Conservation (phyloP, 2,113 vertebrate species). For the Ptyas mucosa region DNA sequence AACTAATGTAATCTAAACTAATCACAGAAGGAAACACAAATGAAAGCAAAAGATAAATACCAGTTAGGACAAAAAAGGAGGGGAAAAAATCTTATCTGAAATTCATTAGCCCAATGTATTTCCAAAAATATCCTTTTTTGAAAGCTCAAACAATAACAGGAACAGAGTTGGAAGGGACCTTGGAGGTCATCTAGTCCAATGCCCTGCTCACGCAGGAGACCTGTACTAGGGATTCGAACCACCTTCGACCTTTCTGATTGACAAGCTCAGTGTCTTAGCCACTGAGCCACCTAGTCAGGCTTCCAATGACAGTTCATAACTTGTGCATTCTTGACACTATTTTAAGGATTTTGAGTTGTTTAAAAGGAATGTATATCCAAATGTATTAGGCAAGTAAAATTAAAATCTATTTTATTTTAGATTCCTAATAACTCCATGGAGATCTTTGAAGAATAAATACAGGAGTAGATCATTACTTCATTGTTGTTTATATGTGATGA, state of each 20-base stretch:
- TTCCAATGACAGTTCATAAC: neutral
- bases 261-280: too few relatives aligned
- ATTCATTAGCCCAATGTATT: neutral
- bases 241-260: too few relatives aligned
- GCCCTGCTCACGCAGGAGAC: too few relatives aligned
- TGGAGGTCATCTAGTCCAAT: too few relatives aligned
- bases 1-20: neutral
- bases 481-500: neutral
- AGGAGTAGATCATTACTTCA: neutral
- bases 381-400: neutral
- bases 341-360: neutral
- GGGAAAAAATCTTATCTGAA: neutral
- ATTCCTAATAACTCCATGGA: neutral
- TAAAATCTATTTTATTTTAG: neutral
- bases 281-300: neutral
- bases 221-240: too few relatives aligned
- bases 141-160: neutral
- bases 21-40: neutral
- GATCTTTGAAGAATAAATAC: neutral
- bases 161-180: too few relatives aligned
- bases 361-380: neutral
- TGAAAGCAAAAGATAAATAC: neutral
- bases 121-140: neutral
- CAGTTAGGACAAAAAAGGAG: neutral
- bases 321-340: neutral